Percentiles rank a stretch among this genome's conserved stretches.
These are phyloP conservation scores for Aspidiotus destructor DNA, from an alignment of 2,888 invertebrate genomes.

Conservation along the genomic window DNA sequence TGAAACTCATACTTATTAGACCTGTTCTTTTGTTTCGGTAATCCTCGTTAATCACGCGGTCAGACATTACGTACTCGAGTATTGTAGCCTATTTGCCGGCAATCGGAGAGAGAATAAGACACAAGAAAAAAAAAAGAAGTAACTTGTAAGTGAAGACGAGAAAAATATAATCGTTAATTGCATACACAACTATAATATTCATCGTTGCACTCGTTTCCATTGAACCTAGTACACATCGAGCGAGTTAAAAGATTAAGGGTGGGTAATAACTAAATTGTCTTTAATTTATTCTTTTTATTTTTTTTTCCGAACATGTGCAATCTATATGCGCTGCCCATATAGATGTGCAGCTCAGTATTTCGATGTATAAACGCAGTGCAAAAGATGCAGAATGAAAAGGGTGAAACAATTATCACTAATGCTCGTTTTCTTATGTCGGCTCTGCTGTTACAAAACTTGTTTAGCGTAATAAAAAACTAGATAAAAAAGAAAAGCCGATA, in stretches of 20 bases:
- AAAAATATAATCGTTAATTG: neutral
- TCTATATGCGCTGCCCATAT: too few species aligned
- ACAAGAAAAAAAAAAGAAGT: neutral
- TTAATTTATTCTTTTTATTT: conserved; percentile 9
- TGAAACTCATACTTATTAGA: too few species aligned
- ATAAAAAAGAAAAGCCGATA: conserved; percentile 28
- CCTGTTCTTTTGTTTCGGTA: too few species aligned
- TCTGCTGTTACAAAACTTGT: conserved; percentile 20
- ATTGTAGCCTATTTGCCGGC: neutral
- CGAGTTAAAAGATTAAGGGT: neutral
- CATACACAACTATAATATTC: conserved; percentile 1
- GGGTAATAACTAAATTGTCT: conserved; percentile 7
- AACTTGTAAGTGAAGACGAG: conserved; percentile 1
- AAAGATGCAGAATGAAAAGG: conserved; percentile 13
- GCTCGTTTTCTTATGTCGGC: conserved; percentile 19
- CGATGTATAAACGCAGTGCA: neutral
- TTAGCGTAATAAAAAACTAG: conserved; percentile 26
- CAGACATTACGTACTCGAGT: too few species aligned
- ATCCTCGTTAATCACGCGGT: too few species aligned
- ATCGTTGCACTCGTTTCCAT: conserved; percentile 5
- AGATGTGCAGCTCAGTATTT: neutral
- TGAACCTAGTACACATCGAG: neutral
- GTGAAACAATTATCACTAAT: conserved; percentile 31
- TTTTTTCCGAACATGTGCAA: neutral
- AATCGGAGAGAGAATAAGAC: neutral